Base-by-base conservation (phyloP, 2,888 invertebrate species). In the Noctua fimbriata region DNA sequence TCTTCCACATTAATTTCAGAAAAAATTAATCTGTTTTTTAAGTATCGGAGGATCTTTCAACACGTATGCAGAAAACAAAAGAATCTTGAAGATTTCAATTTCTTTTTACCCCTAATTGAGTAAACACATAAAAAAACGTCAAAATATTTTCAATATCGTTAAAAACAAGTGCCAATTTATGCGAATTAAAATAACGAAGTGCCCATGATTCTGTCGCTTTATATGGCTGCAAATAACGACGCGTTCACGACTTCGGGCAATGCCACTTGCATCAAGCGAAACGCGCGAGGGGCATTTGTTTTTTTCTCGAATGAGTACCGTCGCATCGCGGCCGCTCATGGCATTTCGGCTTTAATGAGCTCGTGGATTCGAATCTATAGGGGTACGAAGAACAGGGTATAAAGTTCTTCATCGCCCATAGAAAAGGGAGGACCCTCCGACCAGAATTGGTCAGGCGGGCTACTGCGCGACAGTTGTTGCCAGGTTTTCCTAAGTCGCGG, bases 121-220 rank as follows among this genome's bases (percentile, higher is more conserved):
- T 28, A 63, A 28, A 4, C 66, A 36, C 24, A 55, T 36, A 63
- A 32, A 52, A 10, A 73, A 47, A 49, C 14, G 60, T 21, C 32
- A 69, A 84, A 84, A 73, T 66, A 70, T 72, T 60, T 80, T 55
- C 58, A 52, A 44, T 66, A 28, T 49, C 47, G 12, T 70, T 44
- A 73, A 75, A 78, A 66, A 10, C 28, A 73, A 74, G 41, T 7
- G 52, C 28, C 60, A 74, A 69, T 76, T 70, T 49, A 66, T 16
- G 21, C 9, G 32, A 36, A 66, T 79, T 21, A 78, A 78, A 81
- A 70, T 69, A 74, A 74, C 63, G 14, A 67, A 75, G 24, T 65
- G 28, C 41, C 36, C 41, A 36, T 77, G 49, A 73, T 44, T 14
- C 21, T 10, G 28, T 65, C 63, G 16, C 10, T 32, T 52, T 24